These are phyloP conservation scores for Nomada ferruginata DNA, from an alignment of 2,888 invertebrate genomes.

Conservation along the genomic window DNA sequence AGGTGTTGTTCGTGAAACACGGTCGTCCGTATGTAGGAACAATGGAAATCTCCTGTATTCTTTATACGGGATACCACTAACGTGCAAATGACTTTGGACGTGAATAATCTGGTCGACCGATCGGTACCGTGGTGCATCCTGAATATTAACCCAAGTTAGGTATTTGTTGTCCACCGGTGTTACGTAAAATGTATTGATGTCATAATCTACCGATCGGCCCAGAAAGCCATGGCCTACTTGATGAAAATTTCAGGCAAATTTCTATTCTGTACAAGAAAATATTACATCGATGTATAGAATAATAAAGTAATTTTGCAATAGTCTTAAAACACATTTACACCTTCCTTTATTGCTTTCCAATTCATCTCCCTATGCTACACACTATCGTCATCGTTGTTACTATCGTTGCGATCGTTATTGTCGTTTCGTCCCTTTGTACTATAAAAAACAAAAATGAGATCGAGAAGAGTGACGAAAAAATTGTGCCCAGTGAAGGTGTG, in stretches of 20 bases:
- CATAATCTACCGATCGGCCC: constrained; percentile 58
- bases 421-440: too few relatives aligned
- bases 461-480: neutral
- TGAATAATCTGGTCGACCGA: constrained; percentile 43
- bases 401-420: neutral
- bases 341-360: neutral
- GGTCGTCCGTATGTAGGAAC: neutral
- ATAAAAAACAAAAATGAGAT: neutral
- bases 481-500: neutral
- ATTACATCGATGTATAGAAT: constrained; percentile 47
- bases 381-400: neutral
- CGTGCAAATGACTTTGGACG: constrained; percentile 31
- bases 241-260: constrained; percentile 59
- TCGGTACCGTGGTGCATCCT: constrained; percentile 46
- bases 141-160: constrained; percentile 62
- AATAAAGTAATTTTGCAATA: constrained; percentile 52
- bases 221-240: constrained; percentile 67
- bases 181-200: constrained; percentile 61
- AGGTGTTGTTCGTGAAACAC: neutral
- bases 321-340: neutral
- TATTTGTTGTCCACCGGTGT: constrained; percentile 55
- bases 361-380: neutral
- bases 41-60: constrained; percentile 21
- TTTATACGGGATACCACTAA: constrained; percentile 22
- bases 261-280: constrained; percentile 52